Conservation (phyloP, 2,113 vertebrate species). For the Hypomesus transpacificus region DNA sequence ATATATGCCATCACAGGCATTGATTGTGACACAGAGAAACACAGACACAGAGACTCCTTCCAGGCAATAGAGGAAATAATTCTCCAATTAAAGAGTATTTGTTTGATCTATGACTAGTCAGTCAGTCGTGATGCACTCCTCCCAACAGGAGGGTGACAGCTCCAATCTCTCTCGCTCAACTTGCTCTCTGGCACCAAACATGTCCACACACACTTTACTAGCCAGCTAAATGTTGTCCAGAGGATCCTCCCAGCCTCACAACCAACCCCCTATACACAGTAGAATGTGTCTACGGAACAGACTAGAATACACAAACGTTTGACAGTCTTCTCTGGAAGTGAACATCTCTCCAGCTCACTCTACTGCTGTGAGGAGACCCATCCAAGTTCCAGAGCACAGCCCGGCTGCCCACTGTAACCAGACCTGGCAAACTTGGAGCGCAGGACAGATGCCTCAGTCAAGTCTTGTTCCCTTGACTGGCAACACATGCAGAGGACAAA, state of each 20-base stretch:
- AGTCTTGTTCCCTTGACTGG: too few species aligned
- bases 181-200: background rate
- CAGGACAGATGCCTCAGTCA: too few species aligned
- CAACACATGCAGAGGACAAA: too few species aligned
- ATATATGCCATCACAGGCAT: background rate
- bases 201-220: background rate
- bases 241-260: too few species aligned
- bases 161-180: background rate
- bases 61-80: conserved; percentile 24
- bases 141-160: background rate
- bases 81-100: conserved; percentile 16
- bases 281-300: too few species aligned
- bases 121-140: conserved; percentile 24
- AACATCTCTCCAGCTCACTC: background rate
- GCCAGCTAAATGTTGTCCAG: background rate
- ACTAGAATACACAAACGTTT: too few species aligned
- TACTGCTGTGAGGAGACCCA: too few species aligned
- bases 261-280: too few species aligned
- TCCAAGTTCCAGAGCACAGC: background rate
- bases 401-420: background rate
- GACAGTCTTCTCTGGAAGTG: too few species aligned
- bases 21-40: background rate
- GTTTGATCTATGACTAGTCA: conserved; percentile 22
- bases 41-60: background rate
- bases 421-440: background rate